These are phyloP conservation scores for Coendou prehensilis DNA, from an alignment of 2,797 vertebrate species.

Conservation along the genomic window DNA sequence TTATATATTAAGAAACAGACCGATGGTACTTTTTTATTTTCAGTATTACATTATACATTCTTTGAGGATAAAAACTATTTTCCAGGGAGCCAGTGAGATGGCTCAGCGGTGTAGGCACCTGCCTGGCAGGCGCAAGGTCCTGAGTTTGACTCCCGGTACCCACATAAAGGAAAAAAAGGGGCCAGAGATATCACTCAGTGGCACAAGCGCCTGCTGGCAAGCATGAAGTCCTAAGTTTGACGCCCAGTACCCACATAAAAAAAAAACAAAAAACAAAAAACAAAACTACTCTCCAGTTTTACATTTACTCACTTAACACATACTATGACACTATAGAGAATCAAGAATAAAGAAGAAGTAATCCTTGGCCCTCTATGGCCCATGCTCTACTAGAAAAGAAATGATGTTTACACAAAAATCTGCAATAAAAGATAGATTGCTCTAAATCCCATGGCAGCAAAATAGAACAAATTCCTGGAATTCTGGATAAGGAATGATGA, in stretches of 20 bases:
- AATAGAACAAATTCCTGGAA: neutral
- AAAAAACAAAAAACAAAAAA: too few relatives aligned
- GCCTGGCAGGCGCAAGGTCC: too few relatives aligned
- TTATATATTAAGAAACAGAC: neutral
- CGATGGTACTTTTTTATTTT: neutral
- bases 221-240: too few relatives aligned
- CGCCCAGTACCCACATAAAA: too few relatives aligned
- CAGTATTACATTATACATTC: constrained; percentile 6
- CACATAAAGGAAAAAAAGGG: too few relatives aligned
- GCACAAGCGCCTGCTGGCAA: too few relatives aligned
- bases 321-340: neutral
- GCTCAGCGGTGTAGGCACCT: too few relatives aligned
- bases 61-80: constrained; percentile 50
- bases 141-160: too few relatives aligned
- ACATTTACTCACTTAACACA: neutral
- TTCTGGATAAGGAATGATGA: neutral
- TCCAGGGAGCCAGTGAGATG: neutral
- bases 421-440: neutral
- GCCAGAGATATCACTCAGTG: too few relatives aligned
- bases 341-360: constrained; percentile 48
- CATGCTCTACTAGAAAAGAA: neutral
- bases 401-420: constrained; percentile 6
- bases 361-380: neutral
- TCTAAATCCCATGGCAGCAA: constrained; percentile 8
- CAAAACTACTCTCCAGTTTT: constrained; percentile 43